phyloP scores from a whole-genome alignment of 2,888 invertebrate species.

The Ditula angustiorana region DNA sequence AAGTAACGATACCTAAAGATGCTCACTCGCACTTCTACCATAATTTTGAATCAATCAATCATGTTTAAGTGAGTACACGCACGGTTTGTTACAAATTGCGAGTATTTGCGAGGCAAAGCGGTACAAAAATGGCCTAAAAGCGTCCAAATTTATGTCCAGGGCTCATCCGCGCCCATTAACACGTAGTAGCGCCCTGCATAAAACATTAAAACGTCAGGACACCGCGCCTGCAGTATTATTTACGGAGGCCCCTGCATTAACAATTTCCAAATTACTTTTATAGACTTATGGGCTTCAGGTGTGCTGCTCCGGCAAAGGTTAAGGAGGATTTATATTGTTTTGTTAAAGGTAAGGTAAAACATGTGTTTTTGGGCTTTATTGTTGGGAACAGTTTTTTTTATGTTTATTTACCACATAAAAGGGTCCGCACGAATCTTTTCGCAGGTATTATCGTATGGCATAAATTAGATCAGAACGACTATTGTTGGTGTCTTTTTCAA shows the following conservation, averaged over 20 bases:
- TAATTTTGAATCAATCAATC: constrained; percentile 28
- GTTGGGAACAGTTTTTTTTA: not conserved
- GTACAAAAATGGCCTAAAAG: constrained; percentile 74
- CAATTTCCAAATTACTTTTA: constrained; percentile 73
- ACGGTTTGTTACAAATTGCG: constrained; percentile 60
- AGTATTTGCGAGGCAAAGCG: constrained; percentile 66
- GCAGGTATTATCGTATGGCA: no score
- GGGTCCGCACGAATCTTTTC: not conserved
- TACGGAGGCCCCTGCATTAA: constrained; percentile 67
- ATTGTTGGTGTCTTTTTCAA: no score
- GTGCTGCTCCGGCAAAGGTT: constrained; percentile 36
- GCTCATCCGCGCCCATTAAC: constrained; percentile 77
- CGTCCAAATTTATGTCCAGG: constrained; percentile 73
- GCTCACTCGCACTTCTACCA: not conserved
- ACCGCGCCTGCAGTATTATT: constrained; percentile 72
- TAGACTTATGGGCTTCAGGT: constrained; percentile 52
- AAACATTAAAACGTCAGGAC: constrained; percentile 78
- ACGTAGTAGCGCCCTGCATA: constrained; percentile 77
- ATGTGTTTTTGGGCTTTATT: constrained; percentile 30
- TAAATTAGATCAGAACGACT: no score
- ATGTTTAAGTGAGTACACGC: constrained; percentile 44
- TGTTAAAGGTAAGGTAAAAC: constrained; percentile 19
- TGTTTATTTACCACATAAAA: not conserved
- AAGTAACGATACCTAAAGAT: not conserved
- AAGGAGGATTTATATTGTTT: constrained; percentile 36